A percentile compares a stretch with the other conserved stretches of the same genome.
Conservation (phyloP, 2,113 vertebrate genomes). For the Indicator maculatus region DNA sequence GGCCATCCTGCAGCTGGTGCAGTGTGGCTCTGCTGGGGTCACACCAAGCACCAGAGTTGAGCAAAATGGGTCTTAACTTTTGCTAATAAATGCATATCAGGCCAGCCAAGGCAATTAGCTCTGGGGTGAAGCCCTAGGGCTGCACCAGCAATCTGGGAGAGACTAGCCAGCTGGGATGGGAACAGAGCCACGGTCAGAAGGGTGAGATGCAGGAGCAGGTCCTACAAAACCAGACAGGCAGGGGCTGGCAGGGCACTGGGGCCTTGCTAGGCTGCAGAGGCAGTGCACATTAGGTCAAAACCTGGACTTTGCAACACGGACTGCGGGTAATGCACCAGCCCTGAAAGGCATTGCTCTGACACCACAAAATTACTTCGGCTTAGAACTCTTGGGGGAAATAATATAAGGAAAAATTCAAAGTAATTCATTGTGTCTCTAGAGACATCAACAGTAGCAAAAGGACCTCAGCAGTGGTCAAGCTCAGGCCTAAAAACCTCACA, state of each 20-base stretch:
- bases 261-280: too few species aligned
- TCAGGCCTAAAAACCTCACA: background rate
- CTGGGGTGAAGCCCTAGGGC: background rate
- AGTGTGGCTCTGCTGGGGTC: background rate
- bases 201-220: fast-evolving
- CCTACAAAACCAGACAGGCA: fast-evolving
- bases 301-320: fast-evolving
- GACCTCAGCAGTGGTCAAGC: background rate
- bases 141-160: background rate
- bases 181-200: background rate
- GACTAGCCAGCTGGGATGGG: too few species aligned
- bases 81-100: constrained; percentile 24
- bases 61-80: background rate
- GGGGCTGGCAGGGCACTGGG: fast-evolving
- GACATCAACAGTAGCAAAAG: background rate
- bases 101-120: background rate
- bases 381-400: background rate
- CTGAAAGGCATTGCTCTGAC: background rate
- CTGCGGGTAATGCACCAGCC: background rate
- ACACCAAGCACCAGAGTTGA: background rate
- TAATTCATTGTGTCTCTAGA: background rate
- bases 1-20: constrained; percentile 1
- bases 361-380: background rate
- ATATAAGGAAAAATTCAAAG: background rate
- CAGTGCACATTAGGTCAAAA: fast-evolving